phyloP scores from a whole-genome alignment of 2,113 vertebrate species.

The Tringa solitaria region DNA sequence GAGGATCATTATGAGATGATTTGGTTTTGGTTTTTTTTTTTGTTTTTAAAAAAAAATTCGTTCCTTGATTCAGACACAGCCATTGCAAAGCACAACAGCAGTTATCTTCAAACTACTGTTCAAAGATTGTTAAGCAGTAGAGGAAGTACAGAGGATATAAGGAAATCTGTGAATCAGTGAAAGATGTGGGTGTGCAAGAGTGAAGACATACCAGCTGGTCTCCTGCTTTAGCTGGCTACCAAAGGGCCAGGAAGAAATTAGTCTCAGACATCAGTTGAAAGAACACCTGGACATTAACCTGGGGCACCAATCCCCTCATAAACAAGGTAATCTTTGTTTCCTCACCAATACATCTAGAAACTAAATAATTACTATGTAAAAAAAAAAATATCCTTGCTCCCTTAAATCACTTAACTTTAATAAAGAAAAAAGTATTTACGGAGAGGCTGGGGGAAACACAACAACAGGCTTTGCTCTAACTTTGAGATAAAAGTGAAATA shows the following conservation, averaged over 20 bases:
- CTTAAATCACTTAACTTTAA: conserved; percentile 32
- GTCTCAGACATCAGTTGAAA: conserved; percentile 79
- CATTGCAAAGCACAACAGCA: conserved; percentile 21
- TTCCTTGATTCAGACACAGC: conserved; percentile 1
- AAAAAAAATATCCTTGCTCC: conserved; percentile 27
- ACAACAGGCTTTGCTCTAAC: not conserved
- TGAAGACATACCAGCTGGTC: conserved; percentile 75
- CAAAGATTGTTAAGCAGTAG: conserved; percentile 46
- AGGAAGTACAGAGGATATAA: conserved; percentile 73
- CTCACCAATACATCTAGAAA: conserved; percentile 70
- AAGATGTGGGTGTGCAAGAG: conserved; percentile 78
- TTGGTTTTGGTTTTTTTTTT: not conserved
- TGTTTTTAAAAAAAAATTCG: not conserved
- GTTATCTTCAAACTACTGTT: conserved; percentile 44
- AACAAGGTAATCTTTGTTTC: conserved; percentile 82
- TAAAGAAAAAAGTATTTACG: not conserved
- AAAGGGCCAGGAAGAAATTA: conserved; percentile 83
- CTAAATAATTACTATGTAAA: conserved; percentile 29
- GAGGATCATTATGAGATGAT: not conserved
- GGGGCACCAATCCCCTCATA: conserved; percentile 70
- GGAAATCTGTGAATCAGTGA: conserved; percentile 76
- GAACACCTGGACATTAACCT: conserved; percentile 79
- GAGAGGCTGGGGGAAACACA: not conserved
- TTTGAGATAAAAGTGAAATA: not conserved
- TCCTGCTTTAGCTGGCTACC: conserved; percentile 74